Percentiles rank a stretch among this genome's conserved stretches.
These are phyloP conservation scores for Holacanthella duospinosa DNA, from an alignment of 2,888 invertebrate species.

Conservation along the genomic window DNA sequence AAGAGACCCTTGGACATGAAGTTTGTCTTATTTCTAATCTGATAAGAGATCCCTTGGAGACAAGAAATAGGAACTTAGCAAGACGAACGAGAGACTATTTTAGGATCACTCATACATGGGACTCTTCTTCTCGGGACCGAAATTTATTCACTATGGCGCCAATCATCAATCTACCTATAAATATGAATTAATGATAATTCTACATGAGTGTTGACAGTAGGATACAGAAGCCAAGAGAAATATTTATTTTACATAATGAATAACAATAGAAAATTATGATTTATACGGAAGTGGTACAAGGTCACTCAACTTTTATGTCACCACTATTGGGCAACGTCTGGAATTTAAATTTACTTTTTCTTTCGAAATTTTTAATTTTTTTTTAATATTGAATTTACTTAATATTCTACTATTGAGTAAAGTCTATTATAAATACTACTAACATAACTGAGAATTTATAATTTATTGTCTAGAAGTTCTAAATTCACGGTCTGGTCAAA, in stretches of 20 bases:
- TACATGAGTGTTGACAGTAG: neutral
- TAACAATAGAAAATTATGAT: too few species aligned
- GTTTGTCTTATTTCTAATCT: neutral
- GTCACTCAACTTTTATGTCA: neutral
- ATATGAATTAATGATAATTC: neutral
- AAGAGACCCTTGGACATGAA: neutral
- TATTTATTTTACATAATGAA: too few species aligned
- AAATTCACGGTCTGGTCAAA: neutral
- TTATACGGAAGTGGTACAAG: neutral
- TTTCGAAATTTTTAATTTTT: neutral
- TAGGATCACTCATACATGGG: neutral
- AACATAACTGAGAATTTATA: too few species aligned
- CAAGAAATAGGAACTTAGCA: neutral
- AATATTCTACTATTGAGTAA: neutral
- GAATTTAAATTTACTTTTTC: neutral
- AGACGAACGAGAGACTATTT: neutral
- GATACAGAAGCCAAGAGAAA: neutral
- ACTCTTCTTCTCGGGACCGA: neutral
- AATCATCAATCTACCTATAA: neutral
- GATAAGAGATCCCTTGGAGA: neutral
- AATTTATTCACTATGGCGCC: conserved; percentile 3
- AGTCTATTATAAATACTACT: too few species aligned
- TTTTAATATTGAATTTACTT: neutral
- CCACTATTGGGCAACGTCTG: neutral
- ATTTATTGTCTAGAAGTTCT: too few species aligned